A percentile compares a stretch with the other conserved stretches of the same genome.
These are phyloP conservation scores for Drosophila ohnishii DNA, from an alignment of 1,140 invertebrate genomes.

Conservation along the genomic window DNA sequence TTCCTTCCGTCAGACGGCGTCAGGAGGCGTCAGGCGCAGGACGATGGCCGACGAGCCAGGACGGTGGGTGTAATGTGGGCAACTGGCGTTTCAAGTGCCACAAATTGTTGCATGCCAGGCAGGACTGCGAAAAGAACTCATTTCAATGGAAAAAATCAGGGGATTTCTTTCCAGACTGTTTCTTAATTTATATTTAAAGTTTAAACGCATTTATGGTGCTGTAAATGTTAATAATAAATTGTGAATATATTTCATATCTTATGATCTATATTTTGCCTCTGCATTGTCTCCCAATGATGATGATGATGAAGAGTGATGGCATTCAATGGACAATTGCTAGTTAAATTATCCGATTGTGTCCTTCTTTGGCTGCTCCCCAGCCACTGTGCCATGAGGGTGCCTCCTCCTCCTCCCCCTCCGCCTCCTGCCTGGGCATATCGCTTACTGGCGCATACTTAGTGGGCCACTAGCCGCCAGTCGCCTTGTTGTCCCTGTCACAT, in stretches of 20 bases:
- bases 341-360: background rate
- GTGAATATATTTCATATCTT: background rate
- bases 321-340: background rate
- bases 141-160: background rate
- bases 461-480: slow-evolving; percentile 42
- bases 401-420: background rate
- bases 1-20: slow-evolving; percentile 46
- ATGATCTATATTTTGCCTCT: background rate
- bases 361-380: background rate
- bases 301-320: background rate
- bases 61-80: background rate
- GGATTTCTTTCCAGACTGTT: background rate
- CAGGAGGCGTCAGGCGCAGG: slow-evolving; percentile 18
- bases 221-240: background rate
- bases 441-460: slow-evolving; percentile 61
- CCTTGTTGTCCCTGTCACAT: slow-evolving; percentile 59
- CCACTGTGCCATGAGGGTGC: slow-evolving; percentile 15
- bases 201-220: background rate
- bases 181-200: background rate
- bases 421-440: slow-evolving; percentile 33
- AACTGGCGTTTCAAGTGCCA: slow-evolving; percentile 44
- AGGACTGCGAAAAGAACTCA: background rate
- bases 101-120: slow-evolving; percentile 46
- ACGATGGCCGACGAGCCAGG: background rate
- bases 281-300: background rate